Percentiles rank a stretch among this genome's conserved stretches.
Conservation (phyloP, 2,888 invertebrate species). For the Thysanoteuthis rhombus region DNA sequence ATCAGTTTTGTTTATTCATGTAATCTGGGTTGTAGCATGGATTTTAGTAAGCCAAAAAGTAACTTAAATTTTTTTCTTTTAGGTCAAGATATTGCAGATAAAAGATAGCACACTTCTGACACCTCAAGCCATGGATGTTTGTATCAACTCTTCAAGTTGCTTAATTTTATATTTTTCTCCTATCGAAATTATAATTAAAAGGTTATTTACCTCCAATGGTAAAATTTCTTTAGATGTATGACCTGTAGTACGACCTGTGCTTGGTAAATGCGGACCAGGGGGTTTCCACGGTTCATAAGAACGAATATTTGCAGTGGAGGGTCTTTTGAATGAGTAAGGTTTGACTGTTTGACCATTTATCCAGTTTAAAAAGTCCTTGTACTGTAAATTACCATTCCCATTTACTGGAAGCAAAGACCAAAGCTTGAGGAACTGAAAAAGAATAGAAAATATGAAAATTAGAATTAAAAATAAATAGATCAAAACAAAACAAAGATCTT, state of each 20-base stretch:
- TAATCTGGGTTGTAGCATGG: no score
- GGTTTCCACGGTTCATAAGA: background rate
- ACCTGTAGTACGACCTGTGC: background rate
- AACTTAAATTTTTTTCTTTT: no score
- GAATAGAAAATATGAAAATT: background rate
- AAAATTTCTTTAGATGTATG: background rate
- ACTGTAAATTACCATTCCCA: conserved; percentile 63
- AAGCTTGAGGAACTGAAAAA: conserved; percentile 59
- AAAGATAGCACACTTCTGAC: no score
- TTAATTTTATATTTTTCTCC: background rate
- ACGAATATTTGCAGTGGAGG: conserved; percentile 1
- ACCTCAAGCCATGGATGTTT: no score
- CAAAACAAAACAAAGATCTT: no score
- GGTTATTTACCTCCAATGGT: background rate
- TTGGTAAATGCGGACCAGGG: background rate
- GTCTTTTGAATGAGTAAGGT: conserved; percentile 38
- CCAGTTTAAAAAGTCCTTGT: conserved; percentile 57
- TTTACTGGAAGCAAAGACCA: conserved; percentile 56
- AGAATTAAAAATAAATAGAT: background rate
- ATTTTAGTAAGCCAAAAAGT: no score
- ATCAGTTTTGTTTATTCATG: no score
- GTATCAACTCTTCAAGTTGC: no score
- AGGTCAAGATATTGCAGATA: no score
- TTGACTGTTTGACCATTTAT: background rate
- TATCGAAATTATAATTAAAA: background rate